Percentiles rank a stretch among this genome's conserved stretches.
Conservation (phyloP, 1,140 invertebrate species). For the Delia radicum region DNA sequence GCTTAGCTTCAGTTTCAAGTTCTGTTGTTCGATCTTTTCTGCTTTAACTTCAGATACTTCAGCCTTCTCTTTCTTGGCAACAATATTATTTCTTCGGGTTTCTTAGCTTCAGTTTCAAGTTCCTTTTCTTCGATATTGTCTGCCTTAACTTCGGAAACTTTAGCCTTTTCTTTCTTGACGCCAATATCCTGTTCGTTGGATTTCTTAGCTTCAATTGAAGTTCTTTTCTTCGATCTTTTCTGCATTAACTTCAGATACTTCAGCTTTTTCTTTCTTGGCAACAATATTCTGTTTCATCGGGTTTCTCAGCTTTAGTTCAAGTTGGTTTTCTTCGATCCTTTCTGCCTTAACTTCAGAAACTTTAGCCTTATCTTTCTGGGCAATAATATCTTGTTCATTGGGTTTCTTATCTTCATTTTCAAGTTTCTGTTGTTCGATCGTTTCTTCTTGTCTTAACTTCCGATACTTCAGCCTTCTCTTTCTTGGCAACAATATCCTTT, state of each 20-base stretch:
- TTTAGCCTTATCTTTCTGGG: neutral
- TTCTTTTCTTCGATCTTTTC: slow-evolving; percentile 32
- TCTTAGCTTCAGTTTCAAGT: neutral
- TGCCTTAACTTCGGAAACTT: slow-evolving; percentile 29
- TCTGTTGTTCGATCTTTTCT: slow-evolving; percentile 18
- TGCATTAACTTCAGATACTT: slow-evolving; percentile 31
- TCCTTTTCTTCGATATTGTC: slow-evolving; percentile 32
- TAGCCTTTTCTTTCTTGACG: neutral
- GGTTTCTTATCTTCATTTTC: slow-evolving; percentile 27
- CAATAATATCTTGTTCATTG: slow-evolving; percentile 28
- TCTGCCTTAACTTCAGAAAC: slow-evolving; percentile 31
- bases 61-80: neutral
- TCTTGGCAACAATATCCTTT: no score
- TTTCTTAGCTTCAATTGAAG: slow-evolving; percentile 26
- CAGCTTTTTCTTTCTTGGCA: slow-evolving; percentile 14
- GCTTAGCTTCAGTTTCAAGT: slow-evolving; percentile 28
- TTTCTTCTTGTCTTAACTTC: slow-evolving; percentile 32
- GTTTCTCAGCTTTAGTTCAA: slow-evolving; percentile 30
- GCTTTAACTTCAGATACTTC: no score
- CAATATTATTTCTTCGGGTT: neutral
- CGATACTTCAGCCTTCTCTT: slow-evolving; percentile 23
- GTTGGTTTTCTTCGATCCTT: slow-evolving; percentile 30
- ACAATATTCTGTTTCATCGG: slow-evolving; percentile 21
- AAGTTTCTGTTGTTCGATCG: slow-evolving; percentile 32
- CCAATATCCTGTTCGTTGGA: slow-evolving; percentile 29